A percentile compares a stretch with the other conserved stretches of the same genome.
phyloP scores from a whole-genome alignment of 2,113 vertebrate species.

The Onychorhynchus coronatus region DNA sequence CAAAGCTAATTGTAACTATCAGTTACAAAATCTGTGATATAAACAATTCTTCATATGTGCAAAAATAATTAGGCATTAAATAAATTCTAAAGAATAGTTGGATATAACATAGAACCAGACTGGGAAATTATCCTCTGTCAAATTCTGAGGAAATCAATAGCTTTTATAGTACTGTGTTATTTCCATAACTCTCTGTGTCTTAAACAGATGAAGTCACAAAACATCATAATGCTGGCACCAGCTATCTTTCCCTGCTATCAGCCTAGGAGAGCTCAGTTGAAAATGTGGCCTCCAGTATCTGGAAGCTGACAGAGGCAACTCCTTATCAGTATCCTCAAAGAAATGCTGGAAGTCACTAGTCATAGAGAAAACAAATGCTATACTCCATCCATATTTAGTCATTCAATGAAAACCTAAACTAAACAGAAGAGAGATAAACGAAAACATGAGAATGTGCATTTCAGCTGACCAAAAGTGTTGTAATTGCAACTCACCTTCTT shows the following conservation, averaged over 20 bases:
- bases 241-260: not conserved
- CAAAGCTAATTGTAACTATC: not conserved
- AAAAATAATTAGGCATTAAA: not conserved
- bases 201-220: not conserved
- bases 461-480: not conserved
- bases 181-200: not conserved
- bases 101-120: not conserved
- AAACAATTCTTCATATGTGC: not conserved
- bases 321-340: not conserved
- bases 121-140: not conserved
- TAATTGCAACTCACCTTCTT: not conserved
- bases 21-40: not conserved
- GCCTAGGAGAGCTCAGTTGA: not conserved
- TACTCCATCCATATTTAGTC: not conserved
- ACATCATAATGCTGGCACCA: not conserved
- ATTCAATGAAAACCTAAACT: not conserved
- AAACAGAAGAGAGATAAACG: not conserved
- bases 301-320: not conserved
- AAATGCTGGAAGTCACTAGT: not conserved
- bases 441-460: not conserved
- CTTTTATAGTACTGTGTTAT: not conserved
- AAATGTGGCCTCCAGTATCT: not conserved
- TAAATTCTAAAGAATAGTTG: not conserved
- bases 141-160: not conserved
- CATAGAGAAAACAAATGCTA: constrained; percentile 22